Evolutionary conservation across 2,888 invertebrate species (phyloP).

Genomic region (Entomobrya multifasciata): DNA sequence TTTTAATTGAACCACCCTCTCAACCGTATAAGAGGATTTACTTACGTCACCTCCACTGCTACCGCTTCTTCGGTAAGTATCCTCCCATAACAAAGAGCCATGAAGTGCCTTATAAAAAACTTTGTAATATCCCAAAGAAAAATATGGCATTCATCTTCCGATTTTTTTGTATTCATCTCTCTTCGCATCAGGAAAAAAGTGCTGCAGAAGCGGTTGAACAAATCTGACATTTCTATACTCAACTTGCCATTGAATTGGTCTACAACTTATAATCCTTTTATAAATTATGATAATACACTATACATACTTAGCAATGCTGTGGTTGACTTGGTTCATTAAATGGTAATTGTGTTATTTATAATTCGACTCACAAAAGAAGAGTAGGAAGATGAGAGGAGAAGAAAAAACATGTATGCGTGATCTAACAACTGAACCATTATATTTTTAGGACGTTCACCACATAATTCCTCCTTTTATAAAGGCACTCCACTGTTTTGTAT

Average conservation of each 20-base stretch:
- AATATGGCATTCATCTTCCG: too few relatives aligned
- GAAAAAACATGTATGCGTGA: conserved; percentile 63
- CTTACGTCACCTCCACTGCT: conserved; percentile 44
- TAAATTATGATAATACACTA: conserved; percentile 1
- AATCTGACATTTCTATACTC: not conserved
- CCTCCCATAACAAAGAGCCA: not conserved
- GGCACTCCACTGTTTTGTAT: conserved; percentile 27
- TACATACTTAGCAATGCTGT: too few relatives aligned
- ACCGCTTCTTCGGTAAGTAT: too few relatives aligned
- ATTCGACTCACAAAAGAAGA: conserved; percentile 32
- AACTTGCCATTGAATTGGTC: not conserved
- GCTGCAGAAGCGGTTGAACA: not conserved
- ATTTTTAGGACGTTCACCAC: conserved; percentile 65
- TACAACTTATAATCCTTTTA: not conserved
- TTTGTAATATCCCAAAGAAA: too few relatives aligned
- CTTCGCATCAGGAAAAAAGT: too few relatives aligned
- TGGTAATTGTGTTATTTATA: conserved; percentile 63
- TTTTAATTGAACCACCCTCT: not conserved
- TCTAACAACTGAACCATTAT: conserved; percentile 32
- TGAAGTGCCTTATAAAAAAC: not conserved
- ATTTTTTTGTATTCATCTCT: too few relatives aligned
- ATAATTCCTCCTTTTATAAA: conserved; percentile 53
- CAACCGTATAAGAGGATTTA: not conserved
- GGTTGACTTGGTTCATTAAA: conserved; percentile 70
- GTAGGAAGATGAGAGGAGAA: not conserved